Evolutionary conservation across 2,113 vertebrate genomes (phyloP).

Genomic region (Hystrix cristata): DNA sequence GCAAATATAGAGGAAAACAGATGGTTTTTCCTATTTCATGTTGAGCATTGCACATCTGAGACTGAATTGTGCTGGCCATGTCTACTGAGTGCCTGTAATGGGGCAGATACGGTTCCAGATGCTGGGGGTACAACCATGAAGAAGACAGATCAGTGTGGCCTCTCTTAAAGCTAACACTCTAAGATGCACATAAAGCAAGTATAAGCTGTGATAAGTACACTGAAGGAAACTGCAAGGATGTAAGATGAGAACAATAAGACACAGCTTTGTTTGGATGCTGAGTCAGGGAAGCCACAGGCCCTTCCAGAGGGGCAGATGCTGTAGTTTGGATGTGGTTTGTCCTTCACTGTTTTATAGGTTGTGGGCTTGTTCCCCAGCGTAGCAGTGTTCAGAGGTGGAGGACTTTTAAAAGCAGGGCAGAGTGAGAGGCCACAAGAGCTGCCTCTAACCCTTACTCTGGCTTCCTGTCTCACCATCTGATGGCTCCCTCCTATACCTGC

Average conservation of each 20-base stretch:
- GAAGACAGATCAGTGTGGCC: not conserved
- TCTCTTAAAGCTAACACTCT: not conserved
- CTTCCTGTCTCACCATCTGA: not conserved
- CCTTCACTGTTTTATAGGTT: no score
- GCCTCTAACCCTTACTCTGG: not conserved
- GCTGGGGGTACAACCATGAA: not conserved
- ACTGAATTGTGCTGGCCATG: not conserved
- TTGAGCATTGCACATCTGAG: no score
- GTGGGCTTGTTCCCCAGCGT: not conserved
- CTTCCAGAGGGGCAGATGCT: not conserved
- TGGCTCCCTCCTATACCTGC: no score
- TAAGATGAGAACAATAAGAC: not conserved
- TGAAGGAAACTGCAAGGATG: not conserved
- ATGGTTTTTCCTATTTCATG: not conserved
- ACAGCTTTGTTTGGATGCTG: not conserved
- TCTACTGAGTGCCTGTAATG: not conserved
- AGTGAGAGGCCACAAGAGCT: not conserved
- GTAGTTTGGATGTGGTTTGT: not conserved
- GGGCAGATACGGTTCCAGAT: not conserved
- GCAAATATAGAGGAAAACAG: not conserved
- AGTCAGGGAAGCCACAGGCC: not conserved
- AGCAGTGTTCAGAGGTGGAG: not conserved
- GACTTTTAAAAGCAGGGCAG: not conserved
- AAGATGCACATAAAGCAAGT: not conserved
- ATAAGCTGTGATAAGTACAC: not conserved